These are phyloP conservation scores for Phenacoccus solenopsis DNA, from an alignment of 1,140 invertebrate species.

Conservation along the genomic window DNA sequence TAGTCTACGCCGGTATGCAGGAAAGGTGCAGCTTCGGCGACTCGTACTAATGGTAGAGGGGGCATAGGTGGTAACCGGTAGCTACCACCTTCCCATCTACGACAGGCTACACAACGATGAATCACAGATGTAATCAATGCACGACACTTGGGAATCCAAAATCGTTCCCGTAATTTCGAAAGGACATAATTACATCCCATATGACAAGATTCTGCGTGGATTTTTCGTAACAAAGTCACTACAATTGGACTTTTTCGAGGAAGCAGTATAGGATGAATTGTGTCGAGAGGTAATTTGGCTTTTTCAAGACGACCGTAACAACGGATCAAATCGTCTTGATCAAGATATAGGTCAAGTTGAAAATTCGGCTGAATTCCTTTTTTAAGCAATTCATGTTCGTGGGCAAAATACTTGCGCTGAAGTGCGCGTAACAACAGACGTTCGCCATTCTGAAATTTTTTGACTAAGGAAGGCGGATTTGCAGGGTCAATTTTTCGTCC, in stretches of 20 bases:
- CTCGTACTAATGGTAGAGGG: neutral
- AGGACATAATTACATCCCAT: neutral
- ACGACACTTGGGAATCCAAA: constrained; percentile 21
- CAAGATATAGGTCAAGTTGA: neutral
- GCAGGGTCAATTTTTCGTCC: no score
- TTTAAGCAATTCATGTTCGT: no score
- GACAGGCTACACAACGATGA: constrained; percentile 19
- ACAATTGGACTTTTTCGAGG: neutral
- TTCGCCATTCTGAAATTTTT: no score
- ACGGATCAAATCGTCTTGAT: neutral
- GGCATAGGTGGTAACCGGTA: no score
- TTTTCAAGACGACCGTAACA: neutral
- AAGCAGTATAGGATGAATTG: neutral
- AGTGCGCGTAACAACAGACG: no score
- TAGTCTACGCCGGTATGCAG: neutral
- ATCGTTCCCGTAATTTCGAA: constrained; percentile 5
- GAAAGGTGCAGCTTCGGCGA: neutral
- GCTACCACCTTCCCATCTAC: no score
- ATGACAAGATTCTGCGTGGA: neutral
- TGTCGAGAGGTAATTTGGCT: neutral
- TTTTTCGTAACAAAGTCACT: neutral
- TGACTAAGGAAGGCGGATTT: no score
- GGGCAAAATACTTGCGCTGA: no score
- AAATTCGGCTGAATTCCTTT: no score
- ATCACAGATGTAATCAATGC: constrained; percentile 12